Base-by-base conservation (phyloP, 2,888 invertebrate species). In the Synanthedon tipuliformis region DNA sequence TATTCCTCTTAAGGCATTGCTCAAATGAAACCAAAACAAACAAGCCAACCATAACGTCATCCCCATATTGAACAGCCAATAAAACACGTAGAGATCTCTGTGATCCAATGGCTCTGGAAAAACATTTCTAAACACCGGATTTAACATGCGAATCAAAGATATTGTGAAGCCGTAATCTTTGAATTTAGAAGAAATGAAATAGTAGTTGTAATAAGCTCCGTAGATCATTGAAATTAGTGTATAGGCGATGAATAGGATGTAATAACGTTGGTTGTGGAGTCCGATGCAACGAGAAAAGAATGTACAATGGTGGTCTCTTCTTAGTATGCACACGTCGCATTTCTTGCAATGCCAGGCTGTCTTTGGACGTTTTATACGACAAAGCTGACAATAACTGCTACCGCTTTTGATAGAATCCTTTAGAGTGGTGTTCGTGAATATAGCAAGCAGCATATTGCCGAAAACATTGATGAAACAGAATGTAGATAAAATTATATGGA, bases 281-380 rank as follows among this genome's bases (percentile, higher is more conserved):
- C 96, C 97, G 53, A 97, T 88, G 75, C 97, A 97, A 61, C 92
- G 92, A 1, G 93, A 92, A 1, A 94, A 92, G 74, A 96, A 95
- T 56, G 92, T 89, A 69, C 97, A 94, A 69, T 95, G 94, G 74
- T 95, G 95, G 67, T 95, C 96, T 56, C 96, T 86, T 65, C 92
- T 92, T 3, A 93, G 67, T 52, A 97, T 92, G 70, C 98, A 98
- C 0, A 88, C 84, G 51, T 93, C 88, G 75, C 98, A 98, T 0
- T 82, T 88, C 41, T 85, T 86, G 67, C 98, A 98, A 70, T 98
- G 98, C 91, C 95, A 95, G 1, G 95, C 91, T 45, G 94, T 88
- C 1, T 92, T 92, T 0, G 95, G 94, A 3, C 90, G 88, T 3
- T 89, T 54, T 13, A 89, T 79, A 63, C 93, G 92, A 73, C 98